These are phyloP conservation scores for Temnothorax nylanderi DNA, from an alignment of 1,140 invertebrate genomes.

Conservation along the genomic window DNA sequence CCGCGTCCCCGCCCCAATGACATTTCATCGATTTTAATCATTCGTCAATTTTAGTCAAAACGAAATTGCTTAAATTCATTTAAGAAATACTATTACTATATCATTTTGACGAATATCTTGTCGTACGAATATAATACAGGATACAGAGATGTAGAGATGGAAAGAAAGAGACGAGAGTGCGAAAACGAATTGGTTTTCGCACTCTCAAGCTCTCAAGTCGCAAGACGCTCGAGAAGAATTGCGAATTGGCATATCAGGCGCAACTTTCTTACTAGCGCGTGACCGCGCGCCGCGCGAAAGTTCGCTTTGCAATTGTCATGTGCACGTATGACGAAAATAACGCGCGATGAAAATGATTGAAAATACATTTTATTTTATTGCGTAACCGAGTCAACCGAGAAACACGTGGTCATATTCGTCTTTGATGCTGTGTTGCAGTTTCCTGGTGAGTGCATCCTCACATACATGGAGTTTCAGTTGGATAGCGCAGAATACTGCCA, in stretches of 20 bases:
- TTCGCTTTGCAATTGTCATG: not conserved
- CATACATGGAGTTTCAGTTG: conserved; percentile 99
- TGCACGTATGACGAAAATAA: not conserved
- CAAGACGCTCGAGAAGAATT: not conserved
- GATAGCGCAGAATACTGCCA: conserved; percentile 98
- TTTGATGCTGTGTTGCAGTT: conserved; percentile 84
- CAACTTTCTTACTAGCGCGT: not conserved
- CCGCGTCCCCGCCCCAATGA: not conserved
- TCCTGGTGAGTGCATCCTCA: conserved; percentile 89
- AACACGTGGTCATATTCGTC: not conserved
- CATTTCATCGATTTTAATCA: not conserved
- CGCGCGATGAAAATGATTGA: conserved; percentile 11
- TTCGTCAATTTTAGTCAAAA: not conserved
- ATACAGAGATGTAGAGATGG: not conserved
- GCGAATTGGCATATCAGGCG: not conserved
- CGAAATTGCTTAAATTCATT: not conserved
- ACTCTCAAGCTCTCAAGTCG: no score
- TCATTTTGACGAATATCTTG: not conserved
- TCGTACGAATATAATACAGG: not conserved
- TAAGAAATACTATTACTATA: not conserved
- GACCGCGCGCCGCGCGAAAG: not conserved
- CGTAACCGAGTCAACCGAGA: not conserved
- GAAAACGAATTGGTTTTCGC: not conserved
- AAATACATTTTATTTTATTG: not conserved
- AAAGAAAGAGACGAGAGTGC: not conserved